Percentiles rank a stretch among this genome's conserved stretches.
phyloP scores from a whole-genome alignment of 2,113 vertebrate genomes.

The Ptilonorhynchus violaceus region DNA sequence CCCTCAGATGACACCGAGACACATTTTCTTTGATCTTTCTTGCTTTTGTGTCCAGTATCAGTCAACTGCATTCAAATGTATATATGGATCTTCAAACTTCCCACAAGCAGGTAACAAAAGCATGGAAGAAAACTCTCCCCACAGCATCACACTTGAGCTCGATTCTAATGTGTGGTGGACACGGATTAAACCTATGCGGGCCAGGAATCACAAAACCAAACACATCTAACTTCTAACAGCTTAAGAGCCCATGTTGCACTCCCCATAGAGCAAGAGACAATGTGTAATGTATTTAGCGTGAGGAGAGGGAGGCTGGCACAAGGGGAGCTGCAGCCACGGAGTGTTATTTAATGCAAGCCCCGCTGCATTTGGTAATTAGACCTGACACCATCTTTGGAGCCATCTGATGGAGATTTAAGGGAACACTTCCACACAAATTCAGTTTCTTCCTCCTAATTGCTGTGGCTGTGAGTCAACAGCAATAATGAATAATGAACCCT shows the following conservation, averaged over 20 bases:
- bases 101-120: not conserved
- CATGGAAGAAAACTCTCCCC: not conserved
- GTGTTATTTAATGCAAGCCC: not conserved
- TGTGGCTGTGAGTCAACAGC: not conserved
- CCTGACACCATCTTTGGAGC: not conserved
- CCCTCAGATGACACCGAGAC: not conserved
- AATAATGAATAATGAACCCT: not conserved
- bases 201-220: not conserved
- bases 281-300: not conserved
- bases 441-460: not conserved
- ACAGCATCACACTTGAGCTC: not conserved
- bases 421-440: not conserved
- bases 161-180: not conserved
- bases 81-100: not conserved
- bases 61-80: not conserved
- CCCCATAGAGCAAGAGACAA: not conserved
- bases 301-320: not conserved
- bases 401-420: not conserved
- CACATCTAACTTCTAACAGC: not conserved
- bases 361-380: not conserved
- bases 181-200: not conserved
- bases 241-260: not conserved
- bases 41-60: not conserved
- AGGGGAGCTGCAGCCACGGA: not conserved
- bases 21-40: not conserved